These are phyloP conservation scores for Stomatorhinus walkeri DNA, from an alignment of 2,797 vertebrate species.

Conservation along the genomic window DNA sequence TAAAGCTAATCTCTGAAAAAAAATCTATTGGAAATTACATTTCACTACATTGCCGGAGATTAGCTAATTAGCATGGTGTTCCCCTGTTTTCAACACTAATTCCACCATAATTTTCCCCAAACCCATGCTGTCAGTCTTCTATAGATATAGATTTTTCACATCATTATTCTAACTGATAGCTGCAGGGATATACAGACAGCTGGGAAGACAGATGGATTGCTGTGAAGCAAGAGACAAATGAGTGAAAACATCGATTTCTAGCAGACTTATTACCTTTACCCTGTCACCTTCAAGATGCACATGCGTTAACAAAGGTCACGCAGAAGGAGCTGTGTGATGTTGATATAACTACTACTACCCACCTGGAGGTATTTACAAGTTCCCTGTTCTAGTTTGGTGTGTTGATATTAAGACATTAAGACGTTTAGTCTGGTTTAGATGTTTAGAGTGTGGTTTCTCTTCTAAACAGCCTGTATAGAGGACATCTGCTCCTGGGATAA, in stretches of 20 bases:
- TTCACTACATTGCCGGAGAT: conserved; percentile 25
- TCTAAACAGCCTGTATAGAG: not conserved
- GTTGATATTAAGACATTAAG: conserved; percentile 8
- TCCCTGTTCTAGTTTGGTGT: not conserved
- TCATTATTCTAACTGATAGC: not conserved
- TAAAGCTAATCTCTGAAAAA: conserved; percentile 50
- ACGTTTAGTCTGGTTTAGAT: conserved; percentile 6
- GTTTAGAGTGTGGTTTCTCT: not conserved
- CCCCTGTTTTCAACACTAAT: not conserved
- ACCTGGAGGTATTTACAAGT: conserved; percentile 7
- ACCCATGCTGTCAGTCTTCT: not conserved
- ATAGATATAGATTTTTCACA: not conserved
- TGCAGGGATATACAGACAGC: not conserved
- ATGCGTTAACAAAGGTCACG: not conserved
- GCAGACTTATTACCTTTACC: not conserved
- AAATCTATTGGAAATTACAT: conserved; percentile 44
- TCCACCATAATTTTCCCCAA: not conserved
- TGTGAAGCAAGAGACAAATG: not conserved
- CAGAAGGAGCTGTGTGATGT: not conserved
- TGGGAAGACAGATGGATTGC: not conserved
- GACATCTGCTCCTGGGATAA: not conserved
- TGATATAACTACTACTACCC: not conserved
- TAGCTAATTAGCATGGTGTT: conserved; percentile 23
- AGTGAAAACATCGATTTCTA: not conserved
- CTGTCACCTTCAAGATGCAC: not conserved